These are phyloP conservation scores for Perca fluviatilis DNA, from an alignment of 2,113 vertebrate genomes.

Conservation along the genomic window DNA sequence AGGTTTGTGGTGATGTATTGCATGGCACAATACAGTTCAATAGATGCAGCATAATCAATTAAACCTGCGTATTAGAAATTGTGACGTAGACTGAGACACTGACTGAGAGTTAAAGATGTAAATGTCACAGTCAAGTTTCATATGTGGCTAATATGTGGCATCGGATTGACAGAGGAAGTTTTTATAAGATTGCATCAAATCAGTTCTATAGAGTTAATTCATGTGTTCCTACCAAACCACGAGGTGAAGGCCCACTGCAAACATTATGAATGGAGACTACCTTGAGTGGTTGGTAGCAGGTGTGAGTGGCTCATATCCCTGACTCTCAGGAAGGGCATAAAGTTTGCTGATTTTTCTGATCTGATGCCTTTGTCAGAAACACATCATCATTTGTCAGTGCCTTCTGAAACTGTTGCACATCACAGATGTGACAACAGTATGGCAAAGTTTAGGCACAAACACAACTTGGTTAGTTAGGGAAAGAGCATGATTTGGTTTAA, in stretches of 20 bases:
- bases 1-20: constrained; percentile 30
- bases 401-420: constrained; percentile 2
- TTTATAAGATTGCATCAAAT: constrained; percentile 34
- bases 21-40: constrained; percentile 15
- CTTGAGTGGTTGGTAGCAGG: background rate
- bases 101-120: constrained; percentile 4
- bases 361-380: background rate
- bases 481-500: constrained; percentile 12
- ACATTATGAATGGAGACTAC: background rate
- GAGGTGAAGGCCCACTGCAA: background rate
- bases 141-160: background rate
- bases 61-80: constrained; percentile 3
- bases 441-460: constrained; percentile 14
- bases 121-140: background rate
- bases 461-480: background rate
- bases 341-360: background rate
- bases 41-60: constrained; percentile 29
- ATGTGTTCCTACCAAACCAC: constrained; percentile 1
- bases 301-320: background rate
- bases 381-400: background rate
- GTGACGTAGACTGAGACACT: background rate
- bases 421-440: background rate
- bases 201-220: constrained; percentile 23
- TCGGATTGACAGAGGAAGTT: constrained; percentile 26
- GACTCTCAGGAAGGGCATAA: background rate